phyloP scores from a whole-genome alignment of 2,888 invertebrate species.

The Cyaniris semiargus region DNA sequence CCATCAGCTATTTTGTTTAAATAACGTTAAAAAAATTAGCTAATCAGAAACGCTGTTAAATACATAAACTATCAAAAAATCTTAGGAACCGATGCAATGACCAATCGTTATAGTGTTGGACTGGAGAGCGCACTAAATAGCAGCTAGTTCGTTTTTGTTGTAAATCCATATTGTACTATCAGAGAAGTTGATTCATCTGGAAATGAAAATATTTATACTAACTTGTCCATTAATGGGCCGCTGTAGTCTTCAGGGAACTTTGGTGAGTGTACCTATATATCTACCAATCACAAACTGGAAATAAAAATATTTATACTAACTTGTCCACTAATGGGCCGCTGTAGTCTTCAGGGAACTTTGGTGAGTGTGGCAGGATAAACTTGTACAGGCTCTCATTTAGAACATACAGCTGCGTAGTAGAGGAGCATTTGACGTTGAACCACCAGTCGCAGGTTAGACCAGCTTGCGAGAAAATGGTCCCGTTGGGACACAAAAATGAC shows the following conservation, averaged over 20 bases:
- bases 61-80: too few species aligned
- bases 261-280: conserved; percentile 81
- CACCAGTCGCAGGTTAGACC: conserved; percentile 95
- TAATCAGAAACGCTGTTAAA: too few species aligned
- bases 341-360: conserved; percentile 94
- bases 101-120: too few species aligned
- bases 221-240: conserved; percentile 92
- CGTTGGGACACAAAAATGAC: conserved; percentile 93
- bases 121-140: background rate
- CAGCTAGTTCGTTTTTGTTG: background rate
- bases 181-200: too few species aligned
- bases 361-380: conserved; percentile 91
- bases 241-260: conserved; percentile 95
- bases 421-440: conserved; percentile 93
- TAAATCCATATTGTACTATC: too few species aligned
- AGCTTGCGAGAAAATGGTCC: conserved; percentile 94
- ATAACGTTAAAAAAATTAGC: too few species aligned
- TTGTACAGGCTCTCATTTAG: conserved; percentile 93
- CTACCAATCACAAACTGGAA: too few species aligned
- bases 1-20: too few species aligned
- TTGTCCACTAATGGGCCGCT: conserved; percentile 93
- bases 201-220: conserved; percentile 49
- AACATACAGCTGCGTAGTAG: conserved; percentile 91
- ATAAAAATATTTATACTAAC: conserved; percentile 64
- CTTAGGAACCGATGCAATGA: too few species aligned